These are phyloP conservation scores for Perccottus glenii DNA, from an alignment of 2,113 vertebrate species.

Conservation along the genomic window DNA sequence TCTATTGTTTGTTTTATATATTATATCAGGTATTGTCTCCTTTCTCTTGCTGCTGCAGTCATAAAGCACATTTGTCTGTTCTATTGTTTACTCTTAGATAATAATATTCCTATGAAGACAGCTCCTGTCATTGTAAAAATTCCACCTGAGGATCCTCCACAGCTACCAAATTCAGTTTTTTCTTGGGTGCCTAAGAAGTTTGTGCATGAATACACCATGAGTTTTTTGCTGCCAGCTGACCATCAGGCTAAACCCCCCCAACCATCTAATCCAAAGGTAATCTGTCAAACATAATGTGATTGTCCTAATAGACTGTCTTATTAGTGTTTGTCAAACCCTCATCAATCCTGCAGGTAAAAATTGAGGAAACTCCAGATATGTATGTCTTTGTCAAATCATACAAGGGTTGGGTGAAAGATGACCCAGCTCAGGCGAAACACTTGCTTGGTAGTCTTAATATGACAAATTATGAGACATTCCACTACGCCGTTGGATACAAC, in stretches of 20 bases:
- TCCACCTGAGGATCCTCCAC: not conserved
- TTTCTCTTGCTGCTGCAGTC: too few species aligned
- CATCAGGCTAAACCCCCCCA: constrained; percentile 63
- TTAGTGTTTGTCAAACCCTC: not conserved
- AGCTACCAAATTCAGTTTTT: not conserved
- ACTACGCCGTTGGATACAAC: constrained; percentile 72
- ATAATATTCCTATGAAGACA: constrained; percentile 72
- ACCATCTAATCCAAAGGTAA: constrained; percentile 60
- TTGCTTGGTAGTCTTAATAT: not conserved
- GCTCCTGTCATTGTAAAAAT: constrained; percentile 66
- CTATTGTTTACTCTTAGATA: constrained; percentile 38
- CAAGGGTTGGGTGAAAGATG: constrained; percentile 58
- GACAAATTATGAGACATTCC: constrained; percentile 15
- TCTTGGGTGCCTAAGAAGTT: not conserved
- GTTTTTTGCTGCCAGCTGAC: constrained; percentile 73
- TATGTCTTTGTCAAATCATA: constrained; percentile 64
- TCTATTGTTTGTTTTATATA: too few species aligned
- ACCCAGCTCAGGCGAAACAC: constrained; percentile 50
- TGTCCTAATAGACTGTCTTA: not conserved
- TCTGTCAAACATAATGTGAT: not conserved
- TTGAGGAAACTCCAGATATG: constrained; percentile 48
- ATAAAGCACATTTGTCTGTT: too few species aligned
- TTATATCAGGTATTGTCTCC: too few species aligned
- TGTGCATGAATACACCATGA: constrained; percentile 44
- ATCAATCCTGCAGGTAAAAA: constrained; percentile 63